Conservation (phyloP, 2,797 vertebrate species). For the Galago senegalensis region DNA sequence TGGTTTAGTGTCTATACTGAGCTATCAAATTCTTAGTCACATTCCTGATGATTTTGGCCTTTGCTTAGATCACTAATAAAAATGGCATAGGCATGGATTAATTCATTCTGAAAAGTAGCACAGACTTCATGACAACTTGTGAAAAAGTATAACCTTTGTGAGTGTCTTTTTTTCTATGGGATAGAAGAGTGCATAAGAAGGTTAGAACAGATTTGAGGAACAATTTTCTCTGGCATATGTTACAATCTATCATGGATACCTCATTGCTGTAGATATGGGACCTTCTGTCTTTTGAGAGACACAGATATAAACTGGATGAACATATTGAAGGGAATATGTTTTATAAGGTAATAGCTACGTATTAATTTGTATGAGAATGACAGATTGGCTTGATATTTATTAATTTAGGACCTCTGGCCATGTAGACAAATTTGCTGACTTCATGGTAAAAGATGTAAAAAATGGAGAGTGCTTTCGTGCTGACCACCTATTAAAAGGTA, state of each 20-base stretch:
- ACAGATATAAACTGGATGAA: not conserved
- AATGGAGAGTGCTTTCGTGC: constrained; percentile 99
- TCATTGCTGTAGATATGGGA: not conserved
- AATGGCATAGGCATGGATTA: not conserved
- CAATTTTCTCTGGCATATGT: not conserved
- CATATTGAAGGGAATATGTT: not conserved
- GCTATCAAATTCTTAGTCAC: not conserved
- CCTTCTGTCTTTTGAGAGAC: not conserved
- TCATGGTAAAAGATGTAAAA: constrained; percentile 99
- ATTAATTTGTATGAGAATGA: constrained; percentile 47
- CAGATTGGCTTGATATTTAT: constrained; percentile 31
- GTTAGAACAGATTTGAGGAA: constrained; percentile 6
- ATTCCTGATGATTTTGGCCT: constrained; percentile 8
- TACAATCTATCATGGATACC: not conserved
- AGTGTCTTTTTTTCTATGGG: not conserved
- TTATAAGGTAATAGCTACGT: not conserved
- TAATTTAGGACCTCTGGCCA: constrained; percentile 96
- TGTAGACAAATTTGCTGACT: constrained; percentile 99
- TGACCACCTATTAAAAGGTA: constrained; percentile 99
- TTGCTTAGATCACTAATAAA: constrained; percentile 22
- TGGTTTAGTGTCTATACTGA: not conserved
- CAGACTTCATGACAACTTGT: constrained; percentile 25
- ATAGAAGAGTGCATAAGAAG: not conserved
- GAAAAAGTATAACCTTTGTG: not conserved
- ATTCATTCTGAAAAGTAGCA: not conserved